These are phyloP conservation scores for Ibycter americanus DNA, from an alignment of 2,797 vertebrate species.

Conservation along the genomic window DNA sequence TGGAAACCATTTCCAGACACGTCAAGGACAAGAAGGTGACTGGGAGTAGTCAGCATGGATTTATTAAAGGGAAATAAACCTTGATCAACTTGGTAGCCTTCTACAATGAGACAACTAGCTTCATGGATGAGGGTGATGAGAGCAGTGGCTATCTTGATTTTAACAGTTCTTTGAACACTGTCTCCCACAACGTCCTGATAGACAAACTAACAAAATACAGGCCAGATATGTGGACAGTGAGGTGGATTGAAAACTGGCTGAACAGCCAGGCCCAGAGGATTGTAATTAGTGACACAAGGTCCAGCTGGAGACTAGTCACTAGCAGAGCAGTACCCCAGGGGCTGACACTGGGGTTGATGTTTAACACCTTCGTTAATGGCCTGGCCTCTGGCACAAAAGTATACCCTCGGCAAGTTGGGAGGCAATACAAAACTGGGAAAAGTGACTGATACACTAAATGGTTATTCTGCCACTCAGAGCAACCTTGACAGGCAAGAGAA, in stretches of 20 bases:
- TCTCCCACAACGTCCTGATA: background rate
- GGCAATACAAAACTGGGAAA: background rate
- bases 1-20: background rate
- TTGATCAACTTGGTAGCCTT: background rate
- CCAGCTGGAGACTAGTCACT: background rate
- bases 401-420: background rate
- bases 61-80: background rate
- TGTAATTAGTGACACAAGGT: background rate
- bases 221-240: background rate
- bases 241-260: background rate
- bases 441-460: background rate
- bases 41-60: background rate
- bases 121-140: accelerated
- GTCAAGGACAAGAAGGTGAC: no score
- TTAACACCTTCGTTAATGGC: background rate
- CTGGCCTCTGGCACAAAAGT: background rate
- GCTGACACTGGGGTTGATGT: accelerated
- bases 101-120: background rate
- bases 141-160: background rate
- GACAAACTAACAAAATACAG: background rate
- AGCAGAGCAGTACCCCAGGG: background rate
- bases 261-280: background rate
- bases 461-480: background rate
- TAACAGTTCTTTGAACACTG: background rate
- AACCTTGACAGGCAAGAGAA: background rate